Percentiles rank a stretch among this genome's conserved stretches.
Conservation (phyloP, 2,797 vertebrate genomes). For the Florisuga fusca region DNA sequence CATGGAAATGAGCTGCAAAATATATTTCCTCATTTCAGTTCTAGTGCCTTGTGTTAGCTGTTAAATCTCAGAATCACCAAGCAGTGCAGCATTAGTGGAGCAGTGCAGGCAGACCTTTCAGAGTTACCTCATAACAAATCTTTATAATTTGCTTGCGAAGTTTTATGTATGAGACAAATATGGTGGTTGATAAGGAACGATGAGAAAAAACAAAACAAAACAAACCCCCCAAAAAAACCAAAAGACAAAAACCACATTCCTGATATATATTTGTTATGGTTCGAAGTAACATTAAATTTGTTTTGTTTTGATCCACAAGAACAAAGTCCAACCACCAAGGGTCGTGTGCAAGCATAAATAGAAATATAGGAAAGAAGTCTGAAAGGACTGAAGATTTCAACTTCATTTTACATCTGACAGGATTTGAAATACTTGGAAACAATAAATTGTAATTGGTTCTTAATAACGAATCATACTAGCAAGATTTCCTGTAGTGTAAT, state of each 20-base stretch:
- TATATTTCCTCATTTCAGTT: neutral
- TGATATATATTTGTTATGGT: no score
- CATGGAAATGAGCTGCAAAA: neutral
- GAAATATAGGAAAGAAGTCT: neutral
- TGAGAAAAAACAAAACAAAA: no score
- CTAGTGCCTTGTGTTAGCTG: neutral
- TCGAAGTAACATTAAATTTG: no score
- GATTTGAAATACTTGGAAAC: neutral
- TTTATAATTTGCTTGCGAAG: neutral
- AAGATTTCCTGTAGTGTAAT: neutral
- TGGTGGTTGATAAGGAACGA: neutral
- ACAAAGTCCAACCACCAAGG: no score
- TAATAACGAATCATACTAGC: neutral
- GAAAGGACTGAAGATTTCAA: neutral
- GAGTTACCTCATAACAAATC: neutral
- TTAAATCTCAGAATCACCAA: neutral
- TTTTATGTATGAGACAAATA: neutral
- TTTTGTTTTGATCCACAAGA: no score
- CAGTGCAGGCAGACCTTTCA: neutral
- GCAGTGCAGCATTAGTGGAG: neutral
- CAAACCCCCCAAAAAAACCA: no score
- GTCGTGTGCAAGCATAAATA: no score
- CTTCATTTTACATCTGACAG: neutral
- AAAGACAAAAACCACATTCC: no score
- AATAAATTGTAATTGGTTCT: neutral